Conservation (phyloP, 2,797 vertebrate genomes). For the Poecilia picta region DNA sequence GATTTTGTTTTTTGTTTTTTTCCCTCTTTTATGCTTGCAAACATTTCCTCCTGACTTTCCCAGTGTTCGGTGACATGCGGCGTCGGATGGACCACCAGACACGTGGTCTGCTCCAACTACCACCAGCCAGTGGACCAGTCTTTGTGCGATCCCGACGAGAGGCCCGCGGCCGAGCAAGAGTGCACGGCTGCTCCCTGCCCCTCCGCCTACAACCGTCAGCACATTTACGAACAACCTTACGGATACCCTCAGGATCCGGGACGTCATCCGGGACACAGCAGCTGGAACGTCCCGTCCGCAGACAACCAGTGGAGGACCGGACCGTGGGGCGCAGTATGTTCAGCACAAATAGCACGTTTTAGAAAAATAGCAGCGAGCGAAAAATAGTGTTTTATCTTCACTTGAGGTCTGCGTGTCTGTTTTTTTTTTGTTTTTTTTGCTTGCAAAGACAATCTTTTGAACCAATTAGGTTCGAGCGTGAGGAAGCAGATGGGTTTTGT, state of each 20-base stretch:
- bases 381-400: background rate
- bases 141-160: conserved; percentile 88
- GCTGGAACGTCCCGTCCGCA: conserved; percentile 81
- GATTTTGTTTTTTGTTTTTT: too few species aligned
- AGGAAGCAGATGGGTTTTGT: conserved; percentile 43
- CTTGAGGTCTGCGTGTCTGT: too few species aligned
- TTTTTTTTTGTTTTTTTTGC: background rate
- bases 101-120: conserved; percentile 89
- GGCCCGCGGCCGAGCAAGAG: conserved; percentile 84
- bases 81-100: conserved; percentile 84
- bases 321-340: conserved; percentile 96
- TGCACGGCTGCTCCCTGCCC: conserved; percentile 85
- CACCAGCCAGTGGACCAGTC: conserved; percentile 87
- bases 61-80: conserved; percentile 94
- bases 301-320: conserved; percentile 96
- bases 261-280: conserved; percentile 82
- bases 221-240: conserved; percentile 82
- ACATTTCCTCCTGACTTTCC: conserved; percentile 15
- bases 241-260: conserved; percentile 80
- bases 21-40: background rate
- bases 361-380: conserved; percentile 1
- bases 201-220: conserved; percentile 73
- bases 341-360: conserved; percentile 26
- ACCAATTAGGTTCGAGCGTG: conserved; percentile 21
- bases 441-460: conserved; percentile 41